Percentiles rank a stretch among this genome's conserved stretches.
These are phyloP conservation scores for Sardina pilchardus DNA, from an alignment of 2,113 vertebrate genomes.

Conservation along the genomic window DNA sequence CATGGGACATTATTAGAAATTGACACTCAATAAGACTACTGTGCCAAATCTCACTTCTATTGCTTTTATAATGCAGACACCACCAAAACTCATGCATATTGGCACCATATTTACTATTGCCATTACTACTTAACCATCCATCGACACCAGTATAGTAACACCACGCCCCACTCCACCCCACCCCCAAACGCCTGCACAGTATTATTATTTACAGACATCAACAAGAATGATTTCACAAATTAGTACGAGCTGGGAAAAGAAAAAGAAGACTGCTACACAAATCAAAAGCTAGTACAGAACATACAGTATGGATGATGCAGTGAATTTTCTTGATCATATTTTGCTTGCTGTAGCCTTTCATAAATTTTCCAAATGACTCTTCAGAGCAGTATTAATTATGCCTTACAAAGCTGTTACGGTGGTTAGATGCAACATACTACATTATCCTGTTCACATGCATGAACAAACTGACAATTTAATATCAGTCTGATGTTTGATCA, in stretches of 20 bases:
- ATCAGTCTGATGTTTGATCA: constrained; percentile 17
- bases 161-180: too few species aligned
- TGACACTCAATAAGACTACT: neutral
- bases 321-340: neutral
- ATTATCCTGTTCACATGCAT: constrained; percentile 3
- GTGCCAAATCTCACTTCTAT: neutral
- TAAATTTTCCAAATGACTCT: neutral
- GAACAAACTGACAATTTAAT: constrained; percentile 4
- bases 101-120: neutral
- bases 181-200: too few species aligned
- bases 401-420: neutral
- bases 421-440: neutral
- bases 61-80: neutral
- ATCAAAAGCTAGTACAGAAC: neutral
- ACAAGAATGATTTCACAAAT: too few species aligned
- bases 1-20: neutral
- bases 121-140: neutral
- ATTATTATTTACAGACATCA: too few species aligned
- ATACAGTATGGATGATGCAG: neutral
- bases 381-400: neutral
- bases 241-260: neutral
- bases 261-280: neutral
- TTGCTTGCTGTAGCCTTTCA: neutral
- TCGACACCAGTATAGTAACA: too few species aligned
- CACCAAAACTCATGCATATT: neutral